These are phyloP conservation scores for Plebejus argus DNA, from an alignment of 2,888 invertebrate species.

Conservation along the genomic window DNA sequence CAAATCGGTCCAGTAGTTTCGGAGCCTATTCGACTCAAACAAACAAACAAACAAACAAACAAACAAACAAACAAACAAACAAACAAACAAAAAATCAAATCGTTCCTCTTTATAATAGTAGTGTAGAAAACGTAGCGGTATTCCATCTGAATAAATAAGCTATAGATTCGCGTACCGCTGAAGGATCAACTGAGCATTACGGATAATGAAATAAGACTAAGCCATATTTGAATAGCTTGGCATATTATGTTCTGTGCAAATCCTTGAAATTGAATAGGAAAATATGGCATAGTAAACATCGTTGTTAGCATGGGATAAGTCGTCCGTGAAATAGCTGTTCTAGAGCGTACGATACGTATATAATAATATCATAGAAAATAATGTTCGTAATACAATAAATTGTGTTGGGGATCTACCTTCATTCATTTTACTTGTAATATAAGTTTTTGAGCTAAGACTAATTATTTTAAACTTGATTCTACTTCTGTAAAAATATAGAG, in stretches of 20 bases:
- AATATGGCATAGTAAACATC: slow-evolving; percentile 27
- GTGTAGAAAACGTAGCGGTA: neutral
- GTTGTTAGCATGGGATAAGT: slow-evolving; percentile 27
- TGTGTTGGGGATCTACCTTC: neutral
- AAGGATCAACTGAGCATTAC: neutral
- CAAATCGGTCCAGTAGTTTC: too few species aligned
- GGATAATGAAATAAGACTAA: slow-evolving; percentile 29
- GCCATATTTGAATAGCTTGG: slow-evolving; percentile 22
- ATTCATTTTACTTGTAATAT: neutral
- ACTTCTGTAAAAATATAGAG: neutral
- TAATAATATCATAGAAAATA: neutral
- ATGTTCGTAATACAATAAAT: neutral
- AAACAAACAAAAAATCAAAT: too few species aligned
- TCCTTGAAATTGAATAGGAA: slow-evolving; percentile 28
- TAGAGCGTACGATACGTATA: slow-evolving; percentile 10
- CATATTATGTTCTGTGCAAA: slow-evolving; percentile 23
- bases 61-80: too few species aligned
- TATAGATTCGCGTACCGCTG: neutral
- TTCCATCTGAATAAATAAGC: neutral
- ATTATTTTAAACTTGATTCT: neutral
- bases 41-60: too few species aligned
- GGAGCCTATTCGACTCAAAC: too few species aligned
- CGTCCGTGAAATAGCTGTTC: slow-evolving; percentile 25
- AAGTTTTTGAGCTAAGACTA: neutral
- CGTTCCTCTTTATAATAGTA: too few species aligned